These are phyloP conservation scores for Channallabes apus DNA, from an alignment of 2,797 vertebrate species.

Conservation along the genomic window DNA sequence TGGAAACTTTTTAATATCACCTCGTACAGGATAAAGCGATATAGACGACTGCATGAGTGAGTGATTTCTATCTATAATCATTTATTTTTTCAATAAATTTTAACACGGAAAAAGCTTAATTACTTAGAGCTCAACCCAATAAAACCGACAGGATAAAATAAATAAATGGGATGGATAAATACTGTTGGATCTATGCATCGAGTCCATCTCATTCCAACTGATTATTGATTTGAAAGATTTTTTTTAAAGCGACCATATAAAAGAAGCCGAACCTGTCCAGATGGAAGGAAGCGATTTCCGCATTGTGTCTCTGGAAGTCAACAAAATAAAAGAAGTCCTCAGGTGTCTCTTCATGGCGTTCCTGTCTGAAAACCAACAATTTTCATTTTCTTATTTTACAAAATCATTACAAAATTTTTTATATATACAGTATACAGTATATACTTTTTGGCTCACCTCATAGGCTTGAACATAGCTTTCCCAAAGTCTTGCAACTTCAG, in stretches of 20 bases:
- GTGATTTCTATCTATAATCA: too few species aligned
- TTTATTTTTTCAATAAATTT: conserved; percentile 61
- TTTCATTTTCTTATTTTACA: neutral
- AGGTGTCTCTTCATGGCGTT: conserved; percentile 87
- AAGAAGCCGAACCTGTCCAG: conserved; percentile 83
- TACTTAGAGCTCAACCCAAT: neutral
- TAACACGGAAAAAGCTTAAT: too few species aligned
- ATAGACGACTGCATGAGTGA: too few species aligned
- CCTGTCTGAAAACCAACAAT: conserved; percentile 73
- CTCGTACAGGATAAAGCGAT: too few species aligned
- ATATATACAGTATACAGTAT: neutral
- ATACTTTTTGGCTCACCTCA: conserved; percentile 82
- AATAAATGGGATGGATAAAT: too few species aligned
- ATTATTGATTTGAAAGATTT: neutral
- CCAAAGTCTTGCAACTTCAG: conserved; percentile 89
- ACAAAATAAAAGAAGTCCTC: conserved; percentile 93
- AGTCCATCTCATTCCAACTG: neutral
- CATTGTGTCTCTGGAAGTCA: conserved; percentile 94
- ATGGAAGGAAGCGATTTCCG: conserved; percentile 95
- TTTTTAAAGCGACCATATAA: neutral
- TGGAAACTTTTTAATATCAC: too few species aligned
- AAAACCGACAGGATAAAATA: too few species aligned
- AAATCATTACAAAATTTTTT: neutral
- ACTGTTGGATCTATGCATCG: neutral
- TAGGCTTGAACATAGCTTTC: conserved; percentile 98